Base-by-base conservation (phyloP, 2,888 invertebrate species). In the Aspidiotus rigidus region DNA sequence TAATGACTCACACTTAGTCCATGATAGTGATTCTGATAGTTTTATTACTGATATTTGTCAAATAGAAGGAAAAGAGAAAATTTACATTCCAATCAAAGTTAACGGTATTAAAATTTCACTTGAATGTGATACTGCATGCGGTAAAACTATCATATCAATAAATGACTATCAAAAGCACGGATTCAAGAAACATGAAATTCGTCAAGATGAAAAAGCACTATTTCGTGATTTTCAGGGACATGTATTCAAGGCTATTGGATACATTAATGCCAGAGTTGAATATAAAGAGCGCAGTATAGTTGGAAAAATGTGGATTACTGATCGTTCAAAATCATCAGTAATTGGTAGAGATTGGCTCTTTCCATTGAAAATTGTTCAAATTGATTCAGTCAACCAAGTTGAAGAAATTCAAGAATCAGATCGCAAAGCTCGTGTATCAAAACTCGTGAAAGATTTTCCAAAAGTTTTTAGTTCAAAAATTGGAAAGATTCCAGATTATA, bases 121-220 rank as follows among this genome's bases (percentile, higher is more conserved):
- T 6, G 49, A 49, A 49, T 49, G 49, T 49, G 49, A 49, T 49
- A 49, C 49, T 49, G 49, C 49, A 49, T 49, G 49, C 49, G 49
- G 49, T 13, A 49, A 49, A 49, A 6, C 49, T 11, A 49, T 49
- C 10, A 49, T 49, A 6, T 49, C 49, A n/a, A 11, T 49, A 3
- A n/a, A 49, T n/a, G 49, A 49, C n/a, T 49, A 13, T 49, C 49
- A 6, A 49, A 49, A 49, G 6, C 49, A 49, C 1, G 49, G 49
- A 3, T 49, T 49, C 6, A 11, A 49, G 49, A 6, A 49, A n/a
- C 10, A 49, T 6, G 6, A 49, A 49, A 49, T 49, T 13, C 6
- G 49, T 49, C 49, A 49, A 49, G 49, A 49, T 49, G 49, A 49
- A 49, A 11, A 49, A 49, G 49, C 49, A 2, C n/a, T 49, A n/a